These are phyloP conservation scores for Zosterops borbonicus DNA, from an alignment of 2,113 vertebrate species.

Conservation along the genomic window DNA sequence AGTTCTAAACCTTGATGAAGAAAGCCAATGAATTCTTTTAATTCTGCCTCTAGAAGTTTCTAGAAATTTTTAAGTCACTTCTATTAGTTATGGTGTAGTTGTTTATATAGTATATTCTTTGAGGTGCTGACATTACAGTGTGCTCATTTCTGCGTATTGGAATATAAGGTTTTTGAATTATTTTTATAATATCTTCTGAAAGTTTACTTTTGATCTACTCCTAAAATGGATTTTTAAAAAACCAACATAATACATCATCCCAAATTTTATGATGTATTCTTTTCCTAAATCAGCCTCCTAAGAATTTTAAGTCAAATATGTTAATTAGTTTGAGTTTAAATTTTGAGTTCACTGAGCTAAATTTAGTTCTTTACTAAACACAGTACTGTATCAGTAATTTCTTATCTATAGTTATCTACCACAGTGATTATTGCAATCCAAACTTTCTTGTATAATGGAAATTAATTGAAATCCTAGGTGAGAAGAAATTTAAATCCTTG, in stretches of 20 bases:
- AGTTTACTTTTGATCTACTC: not conserved
- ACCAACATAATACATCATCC: not conserved
- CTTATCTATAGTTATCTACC: not conserved
- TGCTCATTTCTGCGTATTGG: not conserved
- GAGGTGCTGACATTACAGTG: not conserved
- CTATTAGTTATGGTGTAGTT: not conserved
- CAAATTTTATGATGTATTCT: not conserved
- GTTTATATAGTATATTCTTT: not conserved
- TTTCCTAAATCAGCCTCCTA: not conserved
- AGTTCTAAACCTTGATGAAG: not conserved
- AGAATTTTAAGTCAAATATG: not conserved
- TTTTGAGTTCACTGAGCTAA: not conserved
- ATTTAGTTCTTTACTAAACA: not conserved
- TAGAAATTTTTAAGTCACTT: not conserved
- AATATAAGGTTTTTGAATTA: not conserved
- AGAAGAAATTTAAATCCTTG: not conserved
- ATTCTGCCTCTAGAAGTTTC: not conserved
- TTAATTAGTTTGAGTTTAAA: not conserved
- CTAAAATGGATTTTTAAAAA: not conserved
- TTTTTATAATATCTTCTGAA: not conserved
- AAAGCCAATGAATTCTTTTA: not conserved
- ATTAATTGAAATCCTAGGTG: not conserved
- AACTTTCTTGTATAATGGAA: not conserved
- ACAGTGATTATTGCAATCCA: not conserved
- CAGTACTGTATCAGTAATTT: not conserved